A percentile compares a stretch with the other conserved stretches of the same genome.
Conservation (phyloP, 1,140 invertebrate species). For the Dreissena polymorpha region DNA sequence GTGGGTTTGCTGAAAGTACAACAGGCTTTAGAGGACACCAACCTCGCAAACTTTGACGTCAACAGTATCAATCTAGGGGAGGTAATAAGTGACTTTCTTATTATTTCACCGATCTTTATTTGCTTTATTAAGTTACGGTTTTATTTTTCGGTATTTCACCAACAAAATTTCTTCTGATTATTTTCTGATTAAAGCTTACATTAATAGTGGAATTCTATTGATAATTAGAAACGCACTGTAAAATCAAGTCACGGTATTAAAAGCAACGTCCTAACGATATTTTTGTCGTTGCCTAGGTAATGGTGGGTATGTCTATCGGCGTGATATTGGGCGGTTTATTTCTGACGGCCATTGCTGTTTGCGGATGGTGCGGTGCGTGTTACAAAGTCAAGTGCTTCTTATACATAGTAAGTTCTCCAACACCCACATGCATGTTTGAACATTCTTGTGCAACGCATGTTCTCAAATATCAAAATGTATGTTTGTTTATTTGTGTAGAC, state of each 20-base stretch:
- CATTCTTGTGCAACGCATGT: no score
- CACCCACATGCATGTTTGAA: neutral
- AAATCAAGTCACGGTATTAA: neutral
- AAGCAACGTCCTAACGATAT: neutral
- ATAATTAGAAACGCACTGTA: neutral
- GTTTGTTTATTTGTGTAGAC: no score
- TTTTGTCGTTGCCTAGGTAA: neutral
- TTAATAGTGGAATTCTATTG: neutral
- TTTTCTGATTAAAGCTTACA: neutral
- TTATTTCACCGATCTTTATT: neutral
- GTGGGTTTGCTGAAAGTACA: neutral
- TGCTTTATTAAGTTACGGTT: neutral
- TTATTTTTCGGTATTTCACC: no score
- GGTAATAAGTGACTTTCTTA: neutral
- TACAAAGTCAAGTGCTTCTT: slow-evolving; percentile 58
- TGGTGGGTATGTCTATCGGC: slow-evolving; percentile 3
- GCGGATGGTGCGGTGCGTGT: slow-evolving; percentile 64
- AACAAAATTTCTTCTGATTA: neutral
- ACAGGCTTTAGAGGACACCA: neutral
- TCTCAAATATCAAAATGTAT: no score
- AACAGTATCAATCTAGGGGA: slow-evolving; percentile 15
- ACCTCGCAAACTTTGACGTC: slow-evolving; percentile 16
- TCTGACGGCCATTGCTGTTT: slow-evolving; percentile 55
- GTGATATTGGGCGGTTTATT: slow-evolving; percentile 57
- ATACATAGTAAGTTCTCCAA: slow-evolving; percentile 54